Percentiles rank a stretch among this genome's conserved stretches.
Conservation (phyloP, 2,888 invertebrate genomes). For the Archips crataeganus region DNA sequence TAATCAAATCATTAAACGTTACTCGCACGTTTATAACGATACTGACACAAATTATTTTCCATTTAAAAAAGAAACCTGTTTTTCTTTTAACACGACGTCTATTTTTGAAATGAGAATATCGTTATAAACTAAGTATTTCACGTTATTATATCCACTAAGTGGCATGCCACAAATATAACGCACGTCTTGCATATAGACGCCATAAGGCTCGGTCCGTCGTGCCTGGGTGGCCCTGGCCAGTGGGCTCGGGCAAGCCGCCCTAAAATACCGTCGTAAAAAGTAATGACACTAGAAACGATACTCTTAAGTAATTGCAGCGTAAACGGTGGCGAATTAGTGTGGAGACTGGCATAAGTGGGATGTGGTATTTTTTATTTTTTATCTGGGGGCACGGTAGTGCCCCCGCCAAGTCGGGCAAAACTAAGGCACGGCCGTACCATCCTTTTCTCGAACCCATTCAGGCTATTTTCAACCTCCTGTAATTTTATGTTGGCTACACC, state of each 20-base stretch:
- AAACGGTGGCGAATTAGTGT: slow-evolving; percentile 42
- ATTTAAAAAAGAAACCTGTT: no score
- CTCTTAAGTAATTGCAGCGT: slow-evolving; percentile 52
- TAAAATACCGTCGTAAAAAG: slow-evolving; percentile 59
- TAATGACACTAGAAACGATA: slow-evolving; percentile 51
- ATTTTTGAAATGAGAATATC: no score
- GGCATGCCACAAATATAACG: not conserved
- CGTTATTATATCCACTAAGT: not conserved
- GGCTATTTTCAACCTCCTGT: no score
- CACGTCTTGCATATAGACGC: slow-evolving; percentile 10
- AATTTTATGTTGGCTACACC: no score
- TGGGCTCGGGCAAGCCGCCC: slow-evolving; percentile 42
- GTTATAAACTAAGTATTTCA: no score
- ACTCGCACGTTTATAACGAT: no score
- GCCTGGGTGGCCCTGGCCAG: slow-evolving; percentile 12
- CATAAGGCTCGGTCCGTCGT: slow-evolving; percentile 2
- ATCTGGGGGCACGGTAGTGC: no score
- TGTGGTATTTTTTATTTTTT: not conserved
- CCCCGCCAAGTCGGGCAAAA: no score
- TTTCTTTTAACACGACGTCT: no score
- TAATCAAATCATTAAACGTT: no score
- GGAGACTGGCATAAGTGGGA: not conserved
- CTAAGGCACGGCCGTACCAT: no score
- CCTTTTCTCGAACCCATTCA: no score
- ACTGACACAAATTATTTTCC: not conserved